phyloP scores from a whole-genome alignment of 2,113 vertebrate genomes.

The Mola mola region DNA sequence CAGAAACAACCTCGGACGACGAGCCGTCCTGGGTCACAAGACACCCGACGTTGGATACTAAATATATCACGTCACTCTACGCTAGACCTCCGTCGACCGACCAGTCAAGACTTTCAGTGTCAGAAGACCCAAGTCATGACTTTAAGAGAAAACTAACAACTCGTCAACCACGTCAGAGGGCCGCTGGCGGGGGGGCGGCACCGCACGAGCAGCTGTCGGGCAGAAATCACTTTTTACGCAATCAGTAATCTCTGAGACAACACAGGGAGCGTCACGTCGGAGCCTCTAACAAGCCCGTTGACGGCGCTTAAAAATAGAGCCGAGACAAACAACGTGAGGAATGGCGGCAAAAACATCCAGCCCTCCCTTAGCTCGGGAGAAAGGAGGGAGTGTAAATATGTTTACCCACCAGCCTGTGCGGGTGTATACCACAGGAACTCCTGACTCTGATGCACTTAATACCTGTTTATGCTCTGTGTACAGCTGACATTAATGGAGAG shows the following conservation, averaged over 20 bases:
- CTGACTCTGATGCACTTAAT: slow-evolving; percentile 30
- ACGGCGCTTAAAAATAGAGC: slow-evolving; percentile 63
- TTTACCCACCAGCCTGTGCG: slow-evolving; percentile 32
- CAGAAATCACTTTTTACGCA: slow-evolving; percentile 30
- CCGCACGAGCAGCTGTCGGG: slow-evolving; percentile 44
- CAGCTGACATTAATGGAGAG: slow-evolving; percentile 8
- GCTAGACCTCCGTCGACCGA: not conserved
- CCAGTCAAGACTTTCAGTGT: not conserved
- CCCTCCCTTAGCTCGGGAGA: slow-evolving; percentile 10
- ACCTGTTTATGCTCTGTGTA: slow-evolving; percentile 33
- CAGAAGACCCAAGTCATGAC: not conserved
- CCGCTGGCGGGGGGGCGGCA: not conserved
- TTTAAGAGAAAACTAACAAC: not conserved
- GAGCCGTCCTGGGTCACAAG: no score
- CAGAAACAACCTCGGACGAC: not conserved
- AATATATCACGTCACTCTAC: slow-evolving; percentile 11
- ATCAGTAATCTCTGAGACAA: slow-evolving; percentile 65
- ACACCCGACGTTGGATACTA: no score
- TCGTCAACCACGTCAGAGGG: slow-evolving; percentile 6
- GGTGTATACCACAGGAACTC: slow-evolving; percentile 5
- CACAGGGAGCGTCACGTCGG: slow-evolving; percentile 44
- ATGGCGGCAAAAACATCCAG: slow-evolving; percentile 58
- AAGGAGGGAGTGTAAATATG: slow-evolving; percentile 10
- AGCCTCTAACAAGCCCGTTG: slow-evolving; percentile 63
- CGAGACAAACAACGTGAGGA: slow-evolving; percentile 63